These are phyloP conservation scores for Strigops habroptila DNA, from an alignment of 2,113 vertebrate genomes.

Conservation along the genomic window DNA sequence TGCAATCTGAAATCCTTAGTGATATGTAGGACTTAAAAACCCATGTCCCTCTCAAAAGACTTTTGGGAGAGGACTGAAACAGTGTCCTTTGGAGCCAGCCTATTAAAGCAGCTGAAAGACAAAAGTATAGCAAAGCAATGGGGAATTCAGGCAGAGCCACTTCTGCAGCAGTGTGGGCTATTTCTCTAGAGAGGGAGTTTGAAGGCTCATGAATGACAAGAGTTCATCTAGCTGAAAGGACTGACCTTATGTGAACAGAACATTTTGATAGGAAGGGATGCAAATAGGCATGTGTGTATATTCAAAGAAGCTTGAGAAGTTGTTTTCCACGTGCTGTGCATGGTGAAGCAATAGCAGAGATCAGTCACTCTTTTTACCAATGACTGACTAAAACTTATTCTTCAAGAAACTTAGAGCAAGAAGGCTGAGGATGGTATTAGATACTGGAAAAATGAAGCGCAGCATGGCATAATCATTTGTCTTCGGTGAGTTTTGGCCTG, in stretches of 20 bases:
- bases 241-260: neutral
- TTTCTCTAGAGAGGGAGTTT: neutral
- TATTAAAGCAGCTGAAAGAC: neutral
- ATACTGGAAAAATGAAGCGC: neutral
- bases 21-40: neutral
- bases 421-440: neutral
- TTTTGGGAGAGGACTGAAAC: neutral
- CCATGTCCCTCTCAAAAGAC: neutral
- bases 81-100: neutral
- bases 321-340: rapidly evolving
- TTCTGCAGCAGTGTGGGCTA: neutral
- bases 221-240: neutral
- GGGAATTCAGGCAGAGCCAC: neutral
- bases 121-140: neutral
- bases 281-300: neutral
- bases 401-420: neutral
- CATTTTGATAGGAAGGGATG: neutral
- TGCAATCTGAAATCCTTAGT: neutral
- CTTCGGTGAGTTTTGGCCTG: neutral
- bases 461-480: neutral
- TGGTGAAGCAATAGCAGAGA: neutral
- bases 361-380: neutral
- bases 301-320: neutral
- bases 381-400: neutral
- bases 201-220: neutral